Evolutionary conservation across 2,113 vertebrate species (phyloP).

Genomic region (Forbesichthys agassizii): DNA sequence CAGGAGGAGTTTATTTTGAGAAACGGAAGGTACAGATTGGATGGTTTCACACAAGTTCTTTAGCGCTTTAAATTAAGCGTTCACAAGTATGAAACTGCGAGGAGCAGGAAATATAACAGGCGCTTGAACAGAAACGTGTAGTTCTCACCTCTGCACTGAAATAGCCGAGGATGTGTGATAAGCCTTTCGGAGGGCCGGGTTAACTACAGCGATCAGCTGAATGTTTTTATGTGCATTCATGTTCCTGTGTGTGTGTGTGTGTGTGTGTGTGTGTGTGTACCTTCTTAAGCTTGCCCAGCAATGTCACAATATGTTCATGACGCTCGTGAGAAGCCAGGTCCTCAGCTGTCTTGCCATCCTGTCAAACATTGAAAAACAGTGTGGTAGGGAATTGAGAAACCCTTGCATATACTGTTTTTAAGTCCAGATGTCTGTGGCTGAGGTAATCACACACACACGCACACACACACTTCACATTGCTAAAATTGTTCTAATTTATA

Average conservation of each 20-base stretch:
- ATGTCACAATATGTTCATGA: slow-evolving; percentile 82
- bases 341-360: slow-evolving; percentile 95
- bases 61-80: not conserved
- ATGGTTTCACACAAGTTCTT: too few relatives aligned
- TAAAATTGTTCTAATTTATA: too few relatives aligned
- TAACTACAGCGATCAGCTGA: too few relatives aligned
- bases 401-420: not conserved
- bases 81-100: not conserved
- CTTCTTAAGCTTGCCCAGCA: slow-evolving; percentile 91
- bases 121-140: slow-evolving; percentile 13
- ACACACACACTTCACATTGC: too few relatives aligned
- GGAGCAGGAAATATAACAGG: slow-evolving; percentile 19
- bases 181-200: not conserved
- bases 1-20: too few relatives aligned
- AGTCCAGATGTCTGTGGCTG: too few relatives aligned
- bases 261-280: slow-evolving; percentile 60
- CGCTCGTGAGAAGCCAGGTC: slow-evolving; percentile 86
- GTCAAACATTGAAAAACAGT: slow-evolving; percentile 21
- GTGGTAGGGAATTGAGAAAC: not conserved
- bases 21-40: too few relatives aligned
- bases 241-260: not conserved
- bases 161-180: slow-evolving; percentile 29
- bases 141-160: slow-evolving; percentile 46
- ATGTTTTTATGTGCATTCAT: not conserved
- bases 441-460: too few relatives aligned